Percentiles rank a stretch among this genome's conserved stretches.
These are phyloP conservation scores for Rhyacophila evoluta DNA, from an alignment of 2,888 invertebrate species.

Conservation along the genomic window DNA sequence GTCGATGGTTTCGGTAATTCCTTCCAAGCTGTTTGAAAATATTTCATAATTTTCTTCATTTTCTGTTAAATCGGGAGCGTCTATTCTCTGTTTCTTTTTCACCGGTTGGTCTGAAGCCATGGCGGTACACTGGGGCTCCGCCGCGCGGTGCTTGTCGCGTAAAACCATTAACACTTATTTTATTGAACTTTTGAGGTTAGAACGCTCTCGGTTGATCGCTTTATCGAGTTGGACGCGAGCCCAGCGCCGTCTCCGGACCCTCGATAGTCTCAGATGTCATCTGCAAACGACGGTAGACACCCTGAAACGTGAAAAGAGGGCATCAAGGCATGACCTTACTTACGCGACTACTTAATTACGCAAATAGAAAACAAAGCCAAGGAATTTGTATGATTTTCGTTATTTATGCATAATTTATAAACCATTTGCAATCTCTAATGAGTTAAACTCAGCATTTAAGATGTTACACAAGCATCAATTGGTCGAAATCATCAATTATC, in stretches of 20 bases:
- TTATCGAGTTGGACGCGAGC: slow-evolving; percentile 3
- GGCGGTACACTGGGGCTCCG: slow-evolving; percentile 69
- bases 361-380: slow-evolving; percentile 57
- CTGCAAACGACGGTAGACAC: slow-evolving; percentile 47
- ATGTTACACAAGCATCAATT: background rate
- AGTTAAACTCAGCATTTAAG: background rate
- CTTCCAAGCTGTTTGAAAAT: slow-evolving; percentile 62
- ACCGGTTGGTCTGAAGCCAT: slow-evolving; percentile 87
- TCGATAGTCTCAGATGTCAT: background rate
- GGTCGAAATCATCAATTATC: slow-evolving; percentile 29
- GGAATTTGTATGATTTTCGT: slow-evolving; percentile 11
- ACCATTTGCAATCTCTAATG: background rate
- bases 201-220: background rate
- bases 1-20: slow-evolving; percentile 56
- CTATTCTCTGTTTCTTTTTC: slow-evolving; percentile 85
- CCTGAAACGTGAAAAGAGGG: slow-evolving; percentile 64
- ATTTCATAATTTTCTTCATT: slow-evolving; percentile 67
- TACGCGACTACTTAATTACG: slow-evolving; percentile 70
- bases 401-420: background rate
- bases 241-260: slow-evolving; percentile 7
- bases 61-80: slow-evolving; percentile 69
- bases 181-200: slow-evolving; percentile 38
- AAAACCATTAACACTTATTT: slow-evolving; percentile 72
- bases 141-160: slow-evolving; percentile 70
- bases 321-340: slow-evolving; percentile 70